Percentiles rank a stretch among this genome's conserved stretches.
Conservation (phyloP, 2,888 invertebrate genomes). For the Meloe dianella region DNA sequence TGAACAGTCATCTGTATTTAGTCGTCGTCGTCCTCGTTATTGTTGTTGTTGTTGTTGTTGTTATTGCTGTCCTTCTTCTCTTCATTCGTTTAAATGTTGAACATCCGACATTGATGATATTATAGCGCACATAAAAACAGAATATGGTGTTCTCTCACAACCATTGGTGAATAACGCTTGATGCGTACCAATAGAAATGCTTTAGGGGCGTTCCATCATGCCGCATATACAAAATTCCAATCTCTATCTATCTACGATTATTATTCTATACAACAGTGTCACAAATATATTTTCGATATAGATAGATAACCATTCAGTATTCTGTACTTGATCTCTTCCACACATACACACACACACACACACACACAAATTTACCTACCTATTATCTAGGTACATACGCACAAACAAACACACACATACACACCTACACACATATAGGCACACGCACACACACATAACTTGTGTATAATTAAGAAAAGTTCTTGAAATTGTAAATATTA, state of each 20-base stretch:
- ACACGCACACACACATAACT: too few species aligned
- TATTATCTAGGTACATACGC: too few species aligned
- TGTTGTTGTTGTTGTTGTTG: not conserved
- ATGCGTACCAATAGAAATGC: conserved; percentile 36
- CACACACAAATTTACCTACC: not conserved
- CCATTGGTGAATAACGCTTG: conserved; percentile 40
- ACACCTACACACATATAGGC: too few species aligned
- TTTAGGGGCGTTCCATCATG: conserved; percentile 35
- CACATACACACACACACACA: not conserved
- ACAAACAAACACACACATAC: too few species aligned
- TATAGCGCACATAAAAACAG: conserved; percentile 22
- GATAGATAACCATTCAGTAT: not conserved
- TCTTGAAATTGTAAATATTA: too few species aligned
- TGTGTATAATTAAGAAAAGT: too few species aligned
- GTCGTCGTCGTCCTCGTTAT: conserved; percentile 23
- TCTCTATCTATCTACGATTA: not conserved
- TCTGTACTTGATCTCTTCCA: not conserved
- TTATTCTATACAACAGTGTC: not conserved
- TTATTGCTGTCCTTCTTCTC: not conserved
- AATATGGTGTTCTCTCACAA: conserved; percentile 30
- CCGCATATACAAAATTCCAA: conserved; percentile 1
- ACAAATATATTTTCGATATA: not conserved
- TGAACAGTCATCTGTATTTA: conserved; percentile 37
- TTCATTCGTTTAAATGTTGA: conserved; percentile 14
- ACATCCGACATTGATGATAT: conserved; percentile 30